These are phyloP conservation scores for Alcedo quadribrachys DNA, from an alignment of 2,797 vertebrate species.

Conservation along the genomic window DNA sequence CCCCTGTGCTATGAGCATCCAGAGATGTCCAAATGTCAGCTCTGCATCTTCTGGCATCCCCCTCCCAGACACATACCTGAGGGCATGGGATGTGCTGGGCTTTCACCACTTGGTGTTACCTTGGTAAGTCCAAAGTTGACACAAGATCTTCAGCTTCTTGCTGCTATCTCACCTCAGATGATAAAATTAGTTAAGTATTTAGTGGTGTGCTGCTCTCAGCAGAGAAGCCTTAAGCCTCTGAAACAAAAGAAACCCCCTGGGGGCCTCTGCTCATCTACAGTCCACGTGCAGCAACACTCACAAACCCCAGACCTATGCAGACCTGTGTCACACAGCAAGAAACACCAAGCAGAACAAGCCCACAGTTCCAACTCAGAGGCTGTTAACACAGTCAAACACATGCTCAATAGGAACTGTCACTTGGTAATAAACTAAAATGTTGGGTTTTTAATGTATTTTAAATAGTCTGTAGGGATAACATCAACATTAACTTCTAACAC, in stretches of 20 bases:
- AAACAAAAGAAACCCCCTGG: neutral
- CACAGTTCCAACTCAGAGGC: neutral
- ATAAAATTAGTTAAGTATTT: too few species aligned
- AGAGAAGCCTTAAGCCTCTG: neutral
- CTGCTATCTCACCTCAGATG: neutral
- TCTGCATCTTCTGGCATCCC: neutral
- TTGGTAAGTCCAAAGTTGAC: neutral
- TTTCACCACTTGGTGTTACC: neutral
- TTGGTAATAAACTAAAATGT: neutral
- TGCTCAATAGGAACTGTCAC: neutral
- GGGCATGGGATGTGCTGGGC: neutral
- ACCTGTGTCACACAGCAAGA: neutral
- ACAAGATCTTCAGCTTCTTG: neutral
- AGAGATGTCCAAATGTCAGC: rapidly evolving
- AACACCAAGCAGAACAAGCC: neutral
- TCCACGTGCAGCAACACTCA: neutral
- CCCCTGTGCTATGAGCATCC: too few species aligned
- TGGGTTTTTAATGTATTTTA: neutral
- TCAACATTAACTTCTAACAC: neutral
- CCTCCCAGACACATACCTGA: neutral
- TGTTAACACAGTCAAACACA: neutral
- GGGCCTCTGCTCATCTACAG: neutral
- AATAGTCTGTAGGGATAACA: neutral
- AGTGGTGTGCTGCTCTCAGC: neutral
- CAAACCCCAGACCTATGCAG: neutral